Percentiles rank a stretch among this genome's conserved stretches.
Conservation (phyloP, 2,888 invertebrate species). For the Brachyptera putata region DNA sequence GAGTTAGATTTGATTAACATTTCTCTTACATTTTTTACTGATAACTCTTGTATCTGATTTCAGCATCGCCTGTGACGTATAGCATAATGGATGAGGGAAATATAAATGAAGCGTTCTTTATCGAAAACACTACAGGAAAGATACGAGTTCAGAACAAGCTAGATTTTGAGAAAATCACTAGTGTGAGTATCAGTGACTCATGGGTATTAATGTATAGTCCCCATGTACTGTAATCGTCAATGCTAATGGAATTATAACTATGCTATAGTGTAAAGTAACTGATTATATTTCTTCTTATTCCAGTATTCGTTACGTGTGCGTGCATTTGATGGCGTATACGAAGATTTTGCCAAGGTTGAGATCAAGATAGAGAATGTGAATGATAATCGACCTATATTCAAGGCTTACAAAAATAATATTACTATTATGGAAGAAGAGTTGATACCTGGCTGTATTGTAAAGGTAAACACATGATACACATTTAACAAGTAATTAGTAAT, state of each 20-base stretch:
- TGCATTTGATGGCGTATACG: constrained; percentile 79
- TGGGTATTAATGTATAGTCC: no score
- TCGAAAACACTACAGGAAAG: constrained; percentile 79
- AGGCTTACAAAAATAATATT: constrained; percentile 62
- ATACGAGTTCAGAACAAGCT: constrained; percentile 72
- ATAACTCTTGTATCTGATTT: not conserved
- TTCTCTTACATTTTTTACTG: not conserved
- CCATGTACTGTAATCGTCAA: constrained; percentile 28
- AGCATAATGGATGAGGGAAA: constrained; percentile 80
- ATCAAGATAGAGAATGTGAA: constrained; percentile 87
- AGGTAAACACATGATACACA: constrained; percentile 47
- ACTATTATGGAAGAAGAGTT: constrained; percentile 71
- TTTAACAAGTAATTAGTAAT: not conserved
- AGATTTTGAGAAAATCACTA: constrained; percentile 79
- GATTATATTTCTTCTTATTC: constrained; percentile 21
- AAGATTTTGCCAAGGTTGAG: constrained; percentile 76
- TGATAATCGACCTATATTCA: constrained; percentile 86
- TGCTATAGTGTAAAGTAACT: no score
- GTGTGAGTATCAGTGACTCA: constrained; percentile 41
- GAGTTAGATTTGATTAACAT: not conserved
- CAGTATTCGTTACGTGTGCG: constrained; percentile 77
- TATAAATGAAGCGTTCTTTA: constrained; percentile 77
- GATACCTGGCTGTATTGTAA: constrained; percentile 65
- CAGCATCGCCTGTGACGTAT: constrained; percentile 70
- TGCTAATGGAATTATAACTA: no score